Base-by-base conservation (phyloP, 1,140 invertebrate genomes). In the Nebria ingens region DNA sequence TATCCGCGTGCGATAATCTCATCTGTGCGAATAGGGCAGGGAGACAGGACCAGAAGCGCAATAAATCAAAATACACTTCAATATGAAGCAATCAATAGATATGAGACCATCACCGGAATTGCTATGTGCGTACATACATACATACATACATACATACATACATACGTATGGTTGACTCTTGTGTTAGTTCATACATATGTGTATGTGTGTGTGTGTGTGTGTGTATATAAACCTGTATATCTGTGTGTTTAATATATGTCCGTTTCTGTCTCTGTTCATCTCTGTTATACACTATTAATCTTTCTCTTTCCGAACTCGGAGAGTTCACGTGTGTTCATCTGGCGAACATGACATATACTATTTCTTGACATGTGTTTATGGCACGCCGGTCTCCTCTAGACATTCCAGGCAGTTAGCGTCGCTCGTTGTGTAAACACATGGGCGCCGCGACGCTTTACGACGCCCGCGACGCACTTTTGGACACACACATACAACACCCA, bases 371-470 rank as follows among this genome's bases (percentile, higher is more conserved):
- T 45, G 40, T 45, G 40, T 45, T 45, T 45, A 17, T 45, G 40
- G 40, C 40, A 17, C 40, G 40, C 15, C 15, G 40, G 40, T 45
- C 40, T 45, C 17, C 40, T 45, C 40, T 45, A 45, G 40, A 45
- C 40, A 45, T 45, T 45, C 40, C 40, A 12, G 17, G 40, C 40
- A 45, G 40, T 45, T 45, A 45, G 40, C 40, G 40, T 45, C 40
- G 40, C 40, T 51, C 51, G 34, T 23, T 53, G 53, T 54, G 53
- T 59, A 59, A 59, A 59, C 58, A 59, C 29, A 45, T 17, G 52
- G 55, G 58, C 58, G 56, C 58, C 58, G 53, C 17, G 56, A 54
- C 56, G 58, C 58, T 59, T 56, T 57, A 56, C 23, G 50, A 59
- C 58, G 38, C 25, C 38, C 23, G 51, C 51, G 25, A 45, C 42